These are phyloP conservation scores for Thunnus maccoyii DNA, from an alignment of 2,113 vertebrate genomes.

Conservation along the genomic window DNA sequence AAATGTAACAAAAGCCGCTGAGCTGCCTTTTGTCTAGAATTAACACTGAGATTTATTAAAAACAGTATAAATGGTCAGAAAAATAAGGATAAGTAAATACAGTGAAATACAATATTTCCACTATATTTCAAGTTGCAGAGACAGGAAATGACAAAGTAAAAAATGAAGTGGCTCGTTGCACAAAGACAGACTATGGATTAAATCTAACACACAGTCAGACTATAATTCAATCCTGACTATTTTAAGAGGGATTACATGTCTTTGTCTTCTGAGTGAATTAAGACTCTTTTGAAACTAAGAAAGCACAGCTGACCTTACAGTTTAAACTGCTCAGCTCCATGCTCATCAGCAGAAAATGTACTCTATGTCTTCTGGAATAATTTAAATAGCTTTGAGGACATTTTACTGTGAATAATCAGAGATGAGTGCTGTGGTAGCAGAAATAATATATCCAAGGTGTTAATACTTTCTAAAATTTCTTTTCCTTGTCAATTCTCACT, in stretches of 20 bases:
- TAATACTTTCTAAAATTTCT: slow-evolving; percentile 1
- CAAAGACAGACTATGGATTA: slow-evolving; percentile 12
- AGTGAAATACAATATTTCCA: background rate
- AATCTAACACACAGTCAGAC: slow-evolving; percentile 18
- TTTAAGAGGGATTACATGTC: slow-evolving; percentile 16
- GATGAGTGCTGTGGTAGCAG: background rate
- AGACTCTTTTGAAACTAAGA: slow-evolving; percentile 4
- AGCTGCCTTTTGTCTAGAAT: slow-evolving; percentile 1
- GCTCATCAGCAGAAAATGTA: background rate
- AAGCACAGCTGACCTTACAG: background rate
- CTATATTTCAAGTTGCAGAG: background rate
- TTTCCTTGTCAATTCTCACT: background rate
- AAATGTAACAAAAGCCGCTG: background rate
- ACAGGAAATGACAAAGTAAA: background rate
- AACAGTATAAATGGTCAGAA: background rate
- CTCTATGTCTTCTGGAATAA: background rate
- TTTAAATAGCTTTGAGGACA: background rate
- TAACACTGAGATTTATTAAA: slow-evolving; percentile 17
- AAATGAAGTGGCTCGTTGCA: background rate
- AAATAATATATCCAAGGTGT: background rate
- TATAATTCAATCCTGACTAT: slow-evolving; percentile 3
- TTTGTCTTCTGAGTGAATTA: slow-evolving; percentile 19
- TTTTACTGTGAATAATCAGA: slow-evolving; percentile 34
- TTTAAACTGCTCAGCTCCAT: slow-evolving; percentile 7
- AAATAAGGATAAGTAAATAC: slow-evolving; percentile 11